Conservation (phyloP, 2,113 vertebrate species). For the Nanorana parkeri region DNA sequence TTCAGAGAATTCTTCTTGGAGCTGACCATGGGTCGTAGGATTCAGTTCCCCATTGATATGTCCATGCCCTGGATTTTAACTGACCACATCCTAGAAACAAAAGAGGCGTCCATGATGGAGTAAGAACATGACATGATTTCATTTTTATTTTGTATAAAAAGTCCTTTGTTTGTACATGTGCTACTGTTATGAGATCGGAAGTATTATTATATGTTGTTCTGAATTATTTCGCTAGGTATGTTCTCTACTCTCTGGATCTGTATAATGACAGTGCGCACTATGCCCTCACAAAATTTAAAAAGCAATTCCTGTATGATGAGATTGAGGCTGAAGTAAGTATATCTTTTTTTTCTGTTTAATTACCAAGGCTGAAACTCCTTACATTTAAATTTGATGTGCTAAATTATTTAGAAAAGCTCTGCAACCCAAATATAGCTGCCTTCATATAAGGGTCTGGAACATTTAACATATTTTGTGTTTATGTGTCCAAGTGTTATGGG, state of each 20-base stretch:
- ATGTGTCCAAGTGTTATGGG: no score
- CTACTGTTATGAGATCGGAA: no score
- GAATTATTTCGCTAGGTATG: slow-evolving; percentile 72
- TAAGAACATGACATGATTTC: slow-evolving; percentile 63
- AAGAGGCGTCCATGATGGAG: slow-evolving; percentile 87
- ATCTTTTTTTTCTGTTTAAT: neutral
- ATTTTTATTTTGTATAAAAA: slow-evolving; percentile 10
- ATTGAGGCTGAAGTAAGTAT: slow-evolving; percentile 86
- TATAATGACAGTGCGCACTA: slow-evolving; percentile 91
- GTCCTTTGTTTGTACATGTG: neutral
- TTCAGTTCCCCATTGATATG: slow-evolving; percentile 91
- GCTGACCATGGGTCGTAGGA: slow-evolving; percentile 84
- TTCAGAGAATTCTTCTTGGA: slow-evolving; percentile 96
- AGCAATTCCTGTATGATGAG: slow-evolving; percentile 90
- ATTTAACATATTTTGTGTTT: no score
- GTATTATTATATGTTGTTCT: neutral
- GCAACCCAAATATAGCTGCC: no score
- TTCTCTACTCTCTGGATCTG: slow-evolving; percentile 87
- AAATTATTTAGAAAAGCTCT: no score
- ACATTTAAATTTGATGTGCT: no score
- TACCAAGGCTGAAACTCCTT: no score
- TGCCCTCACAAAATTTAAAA: slow-evolving; percentile 88
- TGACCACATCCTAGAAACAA: slow-evolving; percentile 88
- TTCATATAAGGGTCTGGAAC: no score
- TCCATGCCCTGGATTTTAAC: slow-evolving; percentile 99